Evolutionary conservation across 1,140 invertebrate genomes (phyloP).

Genomic region (Drosophila miranda): DNA sequence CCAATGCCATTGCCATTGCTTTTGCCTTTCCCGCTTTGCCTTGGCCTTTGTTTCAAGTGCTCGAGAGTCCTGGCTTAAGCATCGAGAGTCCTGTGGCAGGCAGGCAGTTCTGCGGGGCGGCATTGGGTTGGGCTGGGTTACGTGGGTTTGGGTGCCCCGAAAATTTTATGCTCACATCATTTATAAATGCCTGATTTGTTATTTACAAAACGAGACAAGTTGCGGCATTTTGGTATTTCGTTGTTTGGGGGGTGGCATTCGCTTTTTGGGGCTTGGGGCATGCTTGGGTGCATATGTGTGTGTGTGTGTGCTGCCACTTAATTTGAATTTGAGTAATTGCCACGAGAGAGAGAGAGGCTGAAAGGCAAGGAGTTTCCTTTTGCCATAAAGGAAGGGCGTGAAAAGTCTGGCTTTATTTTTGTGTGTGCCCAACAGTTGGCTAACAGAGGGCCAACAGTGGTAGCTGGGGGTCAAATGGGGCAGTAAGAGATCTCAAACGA

Average conservation of each 20-base stretch:
- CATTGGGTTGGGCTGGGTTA: background rate
- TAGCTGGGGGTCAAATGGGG: background rate
- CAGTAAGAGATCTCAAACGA: too few species aligned
- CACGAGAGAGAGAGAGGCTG: conserved; percentile 2
- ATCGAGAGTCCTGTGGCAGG: conserved; percentile 28
- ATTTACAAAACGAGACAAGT: conserved; percentile 82
- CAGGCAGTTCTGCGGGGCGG: background rate
- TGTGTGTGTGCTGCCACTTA: conserved; percentile 62
- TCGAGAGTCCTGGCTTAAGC: conserved; percentile 26
- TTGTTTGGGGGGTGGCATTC: background rate
- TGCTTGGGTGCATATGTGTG: conserved; percentile 12
- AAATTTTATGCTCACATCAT: conserved; percentile 81
- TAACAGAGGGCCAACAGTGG: background rate
- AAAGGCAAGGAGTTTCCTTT: background rate
- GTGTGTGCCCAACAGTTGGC: background rate
- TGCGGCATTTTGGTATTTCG: conserved; percentile 69
- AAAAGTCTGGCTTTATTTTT: too few species aligned
- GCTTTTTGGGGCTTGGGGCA: background rate
- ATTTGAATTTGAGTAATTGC: conserved; percentile 80
- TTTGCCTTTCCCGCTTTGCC: conserved; percentile 2
- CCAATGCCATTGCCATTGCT: background rate
- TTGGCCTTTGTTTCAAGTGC: conserved; percentile 71
- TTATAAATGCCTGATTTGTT: conserved; percentile 83
- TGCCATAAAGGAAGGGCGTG: background rate
- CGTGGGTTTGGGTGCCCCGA: conserved; percentile 33